These are phyloP conservation scores for Otolemur crassicaudatus DNA, from an alignment of 2,797 vertebrate genomes.

Conservation along the genomic window DNA sequence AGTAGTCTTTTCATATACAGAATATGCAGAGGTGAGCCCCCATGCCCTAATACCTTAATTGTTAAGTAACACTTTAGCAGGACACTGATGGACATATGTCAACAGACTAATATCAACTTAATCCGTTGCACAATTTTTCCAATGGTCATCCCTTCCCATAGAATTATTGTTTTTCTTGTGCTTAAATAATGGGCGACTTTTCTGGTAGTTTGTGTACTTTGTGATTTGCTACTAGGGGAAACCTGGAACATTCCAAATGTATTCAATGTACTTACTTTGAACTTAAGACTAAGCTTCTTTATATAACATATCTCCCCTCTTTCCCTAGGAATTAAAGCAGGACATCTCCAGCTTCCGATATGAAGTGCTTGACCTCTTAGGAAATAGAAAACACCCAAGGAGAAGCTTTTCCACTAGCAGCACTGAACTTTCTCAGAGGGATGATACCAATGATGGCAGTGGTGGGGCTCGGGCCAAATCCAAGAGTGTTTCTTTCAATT, in stretches of 20 bases:
- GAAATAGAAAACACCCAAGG: conserved; percentile 94
- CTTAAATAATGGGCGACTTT: neutral
- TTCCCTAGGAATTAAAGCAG: conserved; percentile 95
- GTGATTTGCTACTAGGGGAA: conserved; percentile 39
- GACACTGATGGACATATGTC: neutral
- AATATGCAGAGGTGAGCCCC: neutral
- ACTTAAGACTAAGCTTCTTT: neutral
- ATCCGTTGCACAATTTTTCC: neutral
- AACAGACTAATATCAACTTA: conserved; percentile 19
- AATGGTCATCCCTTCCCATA: neutral
- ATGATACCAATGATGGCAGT: conserved; percentile 88
- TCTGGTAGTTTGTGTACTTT: neutral
- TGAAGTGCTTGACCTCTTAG: conserved; percentile 96
- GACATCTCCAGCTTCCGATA: conserved; percentile 99
- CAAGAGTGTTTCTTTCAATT: conserved; percentile 91
- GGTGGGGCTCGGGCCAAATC: conserved; percentile 91
- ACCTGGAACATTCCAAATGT: neutral
- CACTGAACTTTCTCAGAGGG: conserved; percentile 91
- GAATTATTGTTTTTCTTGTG: conserved; percentile 27
- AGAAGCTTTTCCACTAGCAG: conserved; percentile 95
- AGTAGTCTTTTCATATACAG: neutral
- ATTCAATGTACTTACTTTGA: neutral
- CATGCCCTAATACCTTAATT: neutral
- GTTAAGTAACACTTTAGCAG: neutral
- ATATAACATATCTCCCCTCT: conserved; percentile 41